Evolutionary conservation across 1,140 invertebrate genomes (phyloP), one percentile per base, ranked within the genome.

Genomic region (Aphis craccivora): DNA sequence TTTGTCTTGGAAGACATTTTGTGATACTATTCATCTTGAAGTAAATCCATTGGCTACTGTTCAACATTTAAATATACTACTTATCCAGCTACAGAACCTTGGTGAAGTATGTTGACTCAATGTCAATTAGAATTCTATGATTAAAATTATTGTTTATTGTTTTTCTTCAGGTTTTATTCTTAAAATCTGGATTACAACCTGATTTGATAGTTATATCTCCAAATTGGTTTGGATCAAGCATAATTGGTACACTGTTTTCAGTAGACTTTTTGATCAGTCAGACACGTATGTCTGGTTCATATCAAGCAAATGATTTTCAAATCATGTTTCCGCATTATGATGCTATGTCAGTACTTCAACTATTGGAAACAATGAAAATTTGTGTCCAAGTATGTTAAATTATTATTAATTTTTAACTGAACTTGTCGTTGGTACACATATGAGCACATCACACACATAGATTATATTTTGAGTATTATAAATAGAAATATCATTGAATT

Each of bases 301-400:
- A 97, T 95, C 97, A 97, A 8, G 95, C 96, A 5, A 97, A 98
- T 94, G 97, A 98, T 95, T 97, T 98, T 95, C 97, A 97, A 95
- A 95, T 97, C 25, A 96, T 97, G 94, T 97, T 96, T 95, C 97
- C 97, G 91, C 97, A 97, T 94, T 97, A 96, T 94, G 97, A 98
- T 94, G 97, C 97, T 2, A 95, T 96, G 89, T 97, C 97, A 95
- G 95, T 97, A 93, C 95, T 97, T 37, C 96, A 97, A 95, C 96
- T 97, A 94, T 95, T 98, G 48, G 97, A 97, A 95, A 96, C 97
- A 45, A 95, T 97, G 91, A 96, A 97, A 94, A 94, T 98, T 30
- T 98, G 97, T 95, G 96, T 97, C 93, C 95, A 96, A 95, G 96
- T 97, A 95, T 60, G 94, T 94, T 51, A 60, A 94, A 94, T 94